These are phyloP conservation scores for Asobara japonica DNA, from an alignment of 1,140 invertebrate genomes.

Conservation along the genomic window DNA sequence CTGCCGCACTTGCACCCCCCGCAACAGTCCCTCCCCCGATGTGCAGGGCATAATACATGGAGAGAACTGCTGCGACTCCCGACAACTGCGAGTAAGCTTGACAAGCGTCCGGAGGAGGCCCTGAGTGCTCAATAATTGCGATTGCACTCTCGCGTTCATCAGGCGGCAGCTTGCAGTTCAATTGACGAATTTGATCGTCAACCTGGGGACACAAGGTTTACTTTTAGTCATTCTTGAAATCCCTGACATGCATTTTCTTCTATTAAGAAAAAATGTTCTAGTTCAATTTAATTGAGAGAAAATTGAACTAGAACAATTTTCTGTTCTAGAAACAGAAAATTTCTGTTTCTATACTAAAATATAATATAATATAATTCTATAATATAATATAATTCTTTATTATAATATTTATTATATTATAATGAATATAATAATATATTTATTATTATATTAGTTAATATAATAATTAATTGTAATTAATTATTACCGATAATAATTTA, in stretches of 20 bases:
- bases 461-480: too few species aligned
- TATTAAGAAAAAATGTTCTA: neutral
- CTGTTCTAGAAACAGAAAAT: too few species aligned
- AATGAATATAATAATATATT: too few species aligned
- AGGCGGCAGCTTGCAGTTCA: slow-evolving; percentile 89
- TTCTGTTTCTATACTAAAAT: too few species aligned
- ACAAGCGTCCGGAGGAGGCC: slow-evolving; percentile 91
- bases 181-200: slow-evolving; percentile 91
- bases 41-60: slow-evolving; percentile 96
- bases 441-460: too few species aligned
- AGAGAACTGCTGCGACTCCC: slow-evolving; percentile 88
- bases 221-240: neutral
- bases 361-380: too few species aligned
- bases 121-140: slow-evolving; percentile 93
- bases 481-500: too few species aligned
- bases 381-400: too few species aligned
- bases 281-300: too few species aligned
- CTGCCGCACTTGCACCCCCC: slow-evolving; percentile 73
- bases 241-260: neutral
- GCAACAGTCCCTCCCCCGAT: slow-evolving; percentile 80
- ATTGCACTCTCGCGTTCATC: slow-evolving; percentile 93
- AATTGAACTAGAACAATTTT: too few species aligned
- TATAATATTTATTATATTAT: too few species aligned
- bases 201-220: slow-evolving; percentile 59
- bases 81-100: slow-evolving; percentile 91